Evolutionary conservation across 1,140 invertebrate species (phyloP).

Genomic region (Sesamia nonagrioides): DNA sequence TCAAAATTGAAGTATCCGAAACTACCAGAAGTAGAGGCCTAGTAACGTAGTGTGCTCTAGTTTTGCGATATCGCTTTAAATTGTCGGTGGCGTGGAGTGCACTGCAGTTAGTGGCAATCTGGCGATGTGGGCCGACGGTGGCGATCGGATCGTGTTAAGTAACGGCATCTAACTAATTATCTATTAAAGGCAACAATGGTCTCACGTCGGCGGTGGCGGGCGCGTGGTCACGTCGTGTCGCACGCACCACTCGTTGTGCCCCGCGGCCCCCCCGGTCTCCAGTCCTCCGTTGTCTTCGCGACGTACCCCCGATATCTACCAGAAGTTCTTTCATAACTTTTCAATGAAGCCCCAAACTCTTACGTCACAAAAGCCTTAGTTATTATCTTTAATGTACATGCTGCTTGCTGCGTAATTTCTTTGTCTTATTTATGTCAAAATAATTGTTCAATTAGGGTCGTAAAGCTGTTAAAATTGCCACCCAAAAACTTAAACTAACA

Average conservation of each 20-base stretch:
- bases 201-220: conserved; percentile 69
- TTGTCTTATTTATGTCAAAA: too few relatives aligned
- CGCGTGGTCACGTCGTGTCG: conserved; percentile 64
- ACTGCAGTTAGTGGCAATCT: conserved; percentile 63
- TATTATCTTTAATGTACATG: too few relatives aligned
- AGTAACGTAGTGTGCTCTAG: conserved; percentile 49
- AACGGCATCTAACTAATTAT: conserved; percentile 84
- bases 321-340: background rate
- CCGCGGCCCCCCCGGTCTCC: background rate
- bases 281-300: background rate
- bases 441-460: too few relatives aligned
- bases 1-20: background rate
- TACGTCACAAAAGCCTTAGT: background rate
- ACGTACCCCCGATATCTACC: background rate
- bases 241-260: conserved; percentile 51
- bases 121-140: conserved; percentile 67
- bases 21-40: conserved; percentile 15
- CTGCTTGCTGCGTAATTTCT: too few relatives aligned
- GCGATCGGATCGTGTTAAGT: conserved; percentile 71
- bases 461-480: background rate
- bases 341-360: background rate
- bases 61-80: conserved; percentile 55
- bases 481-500: conserved; percentile 11
- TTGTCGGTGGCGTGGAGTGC: conserved; percentile 51
- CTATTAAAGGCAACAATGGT: conserved; percentile 83